Conservation (phyloP, 2,888 invertebrate genomes). For the Seladonia tumulorum region DNA sequence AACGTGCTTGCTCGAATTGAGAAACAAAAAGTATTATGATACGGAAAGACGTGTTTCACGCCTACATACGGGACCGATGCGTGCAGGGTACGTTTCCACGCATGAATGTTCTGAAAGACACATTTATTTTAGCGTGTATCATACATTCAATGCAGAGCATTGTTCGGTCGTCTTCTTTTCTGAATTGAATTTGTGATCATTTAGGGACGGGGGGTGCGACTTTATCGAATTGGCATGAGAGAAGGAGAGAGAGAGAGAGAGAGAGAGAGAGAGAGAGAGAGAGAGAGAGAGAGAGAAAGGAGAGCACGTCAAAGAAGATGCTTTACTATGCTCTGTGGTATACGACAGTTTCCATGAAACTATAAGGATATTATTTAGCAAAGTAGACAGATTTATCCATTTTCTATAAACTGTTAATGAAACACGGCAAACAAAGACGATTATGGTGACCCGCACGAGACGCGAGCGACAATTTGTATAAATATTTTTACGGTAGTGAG, state of each 20-base stretch:
- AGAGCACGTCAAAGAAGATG: slow-evolving; percentile 58
- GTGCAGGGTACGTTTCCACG: slow-evolving; percentile 52
- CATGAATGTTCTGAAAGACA: slow-evolving; percentile 60
- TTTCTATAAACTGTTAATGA: slow-evolving; percentile 41
- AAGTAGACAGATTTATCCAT: slow-evolving; percentile 39
- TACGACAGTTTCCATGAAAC: slow-evolving; percentile 68
- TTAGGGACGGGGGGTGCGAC: slow-evolving; percentile 22
- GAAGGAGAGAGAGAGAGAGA: neutral
- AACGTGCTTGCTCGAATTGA: slow-evolving; percentile 69
- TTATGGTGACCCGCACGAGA: neutral
- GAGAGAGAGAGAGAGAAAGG: too few relatives aligned
- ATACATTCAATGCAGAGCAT: slow-evolving; percentile 45
- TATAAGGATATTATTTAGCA: slow-evolving; percentile 58
- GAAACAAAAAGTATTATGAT: slow-evolving; percentile 66
- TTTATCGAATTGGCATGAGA: slow-evolving; percentile 50
- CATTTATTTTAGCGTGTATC: slow-evolving; percentile 54
- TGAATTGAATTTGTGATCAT: slow-evolving; percentile 53
- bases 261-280: neutral
- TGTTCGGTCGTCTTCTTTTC: neutral
- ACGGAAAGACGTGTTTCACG: slow-evolving; percentile 49
- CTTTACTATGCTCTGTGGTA: slow-evolving; percentile 64
- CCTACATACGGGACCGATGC: slow-evolving; percentile 56
- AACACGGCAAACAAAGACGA: slow-evolving; percentile 18
- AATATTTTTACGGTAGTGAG: slow-evolving; percentile 13
- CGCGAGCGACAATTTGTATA: slow-evolving; percentile 10